Evolutionary conservation across 2,113 vertebrate genomes (phyloP).

Genomic region (Varanus komodoensis): DNA sequence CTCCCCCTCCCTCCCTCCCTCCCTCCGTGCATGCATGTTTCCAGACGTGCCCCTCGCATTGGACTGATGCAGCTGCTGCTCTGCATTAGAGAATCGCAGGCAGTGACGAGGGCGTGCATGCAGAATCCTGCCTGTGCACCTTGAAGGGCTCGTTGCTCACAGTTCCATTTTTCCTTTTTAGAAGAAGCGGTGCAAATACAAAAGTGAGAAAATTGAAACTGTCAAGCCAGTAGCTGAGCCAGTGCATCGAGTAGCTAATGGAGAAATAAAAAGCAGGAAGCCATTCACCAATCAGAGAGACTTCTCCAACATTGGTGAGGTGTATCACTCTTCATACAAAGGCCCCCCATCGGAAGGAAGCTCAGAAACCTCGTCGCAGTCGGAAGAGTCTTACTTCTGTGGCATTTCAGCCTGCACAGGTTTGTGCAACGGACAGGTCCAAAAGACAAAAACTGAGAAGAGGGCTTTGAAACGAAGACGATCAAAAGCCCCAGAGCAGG

Average conservation of each 20-base stretch:
- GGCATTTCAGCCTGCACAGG: conserved; percentile 84
- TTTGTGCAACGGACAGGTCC: conserved; percentile 87
- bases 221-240: conserved; percentile 79
- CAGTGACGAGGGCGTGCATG: background rate
- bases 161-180: conserved; percentile 67
- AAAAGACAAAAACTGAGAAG: conserved; percentile 91
- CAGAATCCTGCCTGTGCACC: background rate
- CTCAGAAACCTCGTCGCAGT: conserved; percentile 91
- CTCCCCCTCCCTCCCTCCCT: too few relatives aligned
- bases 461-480: conserved; percentile 88
- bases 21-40: background rate
- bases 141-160: background rate
- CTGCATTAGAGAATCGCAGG: too few relatives aligned
- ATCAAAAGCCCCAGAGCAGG: conserved; percentile 90
- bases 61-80: background rate
- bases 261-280: conserved; percentile 84
- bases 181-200: conserved; percentile 96
- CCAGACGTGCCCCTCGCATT: background rate
- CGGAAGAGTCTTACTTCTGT: conserved; percentile 91
- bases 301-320: conserved; percentile 82
- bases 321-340: conserved; percentile 82
- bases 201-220: conserved; percentile 90
- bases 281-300: conserved; percentile 84
- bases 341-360: conserved; percentile 87
- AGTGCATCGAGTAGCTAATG: conserved; percentile 77